phyloP scores from a whole-genome alignment of 2,888 invertebrate genomes.

The Hemithea aestivaria region DNA sequence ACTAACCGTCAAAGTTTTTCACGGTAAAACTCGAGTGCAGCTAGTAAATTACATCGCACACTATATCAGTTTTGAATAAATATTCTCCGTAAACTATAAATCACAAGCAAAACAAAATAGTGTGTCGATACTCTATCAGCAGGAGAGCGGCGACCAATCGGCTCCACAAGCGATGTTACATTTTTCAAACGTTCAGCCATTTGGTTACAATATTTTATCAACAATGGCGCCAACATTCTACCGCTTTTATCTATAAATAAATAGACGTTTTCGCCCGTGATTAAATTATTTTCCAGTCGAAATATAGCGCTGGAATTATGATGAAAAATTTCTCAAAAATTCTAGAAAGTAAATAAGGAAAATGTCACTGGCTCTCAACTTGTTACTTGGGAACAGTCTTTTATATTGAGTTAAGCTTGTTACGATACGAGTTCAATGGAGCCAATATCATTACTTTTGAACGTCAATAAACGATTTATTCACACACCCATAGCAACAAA shows the following conservation, averaged over 20 bases:
- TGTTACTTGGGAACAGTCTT: too few species aligned
- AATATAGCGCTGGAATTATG: slow-evolving; percentile 1
- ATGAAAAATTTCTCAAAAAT: background rate
- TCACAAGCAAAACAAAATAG: background rate
- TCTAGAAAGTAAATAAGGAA: too few species aligned
- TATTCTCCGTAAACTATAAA: too few species aligned
- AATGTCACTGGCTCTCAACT: background rate
- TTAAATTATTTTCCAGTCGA: slow-evolving; percentile 5
- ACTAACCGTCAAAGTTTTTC: too few species aligned
- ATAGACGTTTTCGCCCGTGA: slow-evolving; percentile 15
- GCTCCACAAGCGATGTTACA: slow-evolving; percentile 7
- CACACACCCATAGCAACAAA: too few species aligned
- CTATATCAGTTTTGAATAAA: too few species aligned
- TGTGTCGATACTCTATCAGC: background rate
- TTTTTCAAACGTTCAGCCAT: slow-evolving; percentile 9
- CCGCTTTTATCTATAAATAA: slow-evolving; percentile 2
- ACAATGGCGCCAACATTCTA: slow-evolving; percentile 9
- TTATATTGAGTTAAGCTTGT: too few species aligned
- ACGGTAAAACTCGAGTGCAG: too few species aligned
- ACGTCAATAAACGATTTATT: too few species aligned
- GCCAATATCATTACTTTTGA: too few species aligned
- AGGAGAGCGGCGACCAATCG: slow-evolving; percentile 4
- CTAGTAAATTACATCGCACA: too few species aligned
- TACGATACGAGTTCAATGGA: too few species aligned
- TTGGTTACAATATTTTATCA: slow-evolving; percentile 13